Conservation (phyloP, 2,888 invertebrate genomes). For the Baccha elongata region DNA sequence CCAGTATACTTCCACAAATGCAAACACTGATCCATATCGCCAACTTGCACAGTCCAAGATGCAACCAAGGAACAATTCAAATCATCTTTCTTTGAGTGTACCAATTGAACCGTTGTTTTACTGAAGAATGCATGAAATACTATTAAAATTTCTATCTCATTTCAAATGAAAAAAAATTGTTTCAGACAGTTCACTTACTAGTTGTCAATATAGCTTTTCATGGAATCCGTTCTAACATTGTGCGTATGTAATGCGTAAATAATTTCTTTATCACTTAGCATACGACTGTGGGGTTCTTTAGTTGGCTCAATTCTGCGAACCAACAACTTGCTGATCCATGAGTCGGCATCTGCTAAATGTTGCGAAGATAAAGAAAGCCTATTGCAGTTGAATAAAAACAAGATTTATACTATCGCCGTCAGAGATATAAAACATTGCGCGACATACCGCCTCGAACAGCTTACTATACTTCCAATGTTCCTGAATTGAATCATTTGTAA, state of each 20-base stretch:
- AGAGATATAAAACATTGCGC: too few relatives aligned
- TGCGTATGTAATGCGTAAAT: conserved; percentile 98
- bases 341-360: conserved; percentile 83
- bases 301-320: conserved; percentile 96
- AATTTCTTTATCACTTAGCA: conserved; percentile 97
- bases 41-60: conserved; percentile 94
- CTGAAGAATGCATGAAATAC: conserved; percentile 82
- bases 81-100: conserved; percentile 88
- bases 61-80: conserved; percentile 94
- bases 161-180: conserved; percentile 52
- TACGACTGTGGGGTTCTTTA: conserved; percentile 97
- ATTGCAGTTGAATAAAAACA: too few relatives aligned
- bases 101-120: conserved; percentile 89
- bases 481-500: too few relatives aligned
- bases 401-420: too few relatives aligned
- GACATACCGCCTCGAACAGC: too few relatives aligned
- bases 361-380: conserved; percentile 76
- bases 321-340: conserved; percentile 94
- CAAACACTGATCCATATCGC: conserved; percentile 98
- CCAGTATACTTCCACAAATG: conserved; percentile 98
- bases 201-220: conserved; percentile 93
- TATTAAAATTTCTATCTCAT: conserved; percentile 30
- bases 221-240: conserved; percentile 94
- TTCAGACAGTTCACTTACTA: conserved; percentile 88
- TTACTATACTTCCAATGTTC: too few relatives aligned